Conservation (phyloP, 2,797 vertebrate species). For the Furcifer pardalis region DNA sequence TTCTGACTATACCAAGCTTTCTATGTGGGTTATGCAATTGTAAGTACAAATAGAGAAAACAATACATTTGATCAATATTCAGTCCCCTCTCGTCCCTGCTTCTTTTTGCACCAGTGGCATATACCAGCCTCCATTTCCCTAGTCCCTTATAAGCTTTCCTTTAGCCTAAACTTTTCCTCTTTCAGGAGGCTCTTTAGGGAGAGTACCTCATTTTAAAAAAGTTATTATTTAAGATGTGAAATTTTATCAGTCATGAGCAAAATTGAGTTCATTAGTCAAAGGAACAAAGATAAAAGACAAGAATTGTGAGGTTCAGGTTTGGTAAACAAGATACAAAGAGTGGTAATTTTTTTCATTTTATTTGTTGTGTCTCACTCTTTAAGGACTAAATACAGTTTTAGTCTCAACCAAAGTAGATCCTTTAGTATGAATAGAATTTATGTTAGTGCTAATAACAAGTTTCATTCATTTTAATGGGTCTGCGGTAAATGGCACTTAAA, state of each 20-base stretch:
- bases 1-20: slow-evolving; percentile 79
- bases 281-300: no score
- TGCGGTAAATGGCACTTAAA: no score
- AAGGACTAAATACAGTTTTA: no score
- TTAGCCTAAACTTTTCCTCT: not conserved
- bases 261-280: no score
- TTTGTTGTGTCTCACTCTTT: not conserved
- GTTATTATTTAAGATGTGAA: not conserved
- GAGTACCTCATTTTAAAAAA: not conserved
- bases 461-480: no score
- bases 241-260: not conserved
- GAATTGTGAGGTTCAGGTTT: no score
- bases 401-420: no score
- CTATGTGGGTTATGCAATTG: slow-evolving; percentile 75
- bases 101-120: not conserved
- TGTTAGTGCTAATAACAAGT: no score
- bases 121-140: not conserved
- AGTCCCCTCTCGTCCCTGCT: not conserved
- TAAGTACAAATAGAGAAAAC: slow-evolving; percentile 77
- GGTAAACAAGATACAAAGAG: not conserved
- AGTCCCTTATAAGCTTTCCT: not conserved
- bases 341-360: not conserved
- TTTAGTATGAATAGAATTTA: no score
- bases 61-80: slow-evolving; percentile 40
- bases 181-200: no score